phyloP scores from a whole-genome alignment of 2,797 vertebrate species.

The Sciaenops ocellatus region DNA sequence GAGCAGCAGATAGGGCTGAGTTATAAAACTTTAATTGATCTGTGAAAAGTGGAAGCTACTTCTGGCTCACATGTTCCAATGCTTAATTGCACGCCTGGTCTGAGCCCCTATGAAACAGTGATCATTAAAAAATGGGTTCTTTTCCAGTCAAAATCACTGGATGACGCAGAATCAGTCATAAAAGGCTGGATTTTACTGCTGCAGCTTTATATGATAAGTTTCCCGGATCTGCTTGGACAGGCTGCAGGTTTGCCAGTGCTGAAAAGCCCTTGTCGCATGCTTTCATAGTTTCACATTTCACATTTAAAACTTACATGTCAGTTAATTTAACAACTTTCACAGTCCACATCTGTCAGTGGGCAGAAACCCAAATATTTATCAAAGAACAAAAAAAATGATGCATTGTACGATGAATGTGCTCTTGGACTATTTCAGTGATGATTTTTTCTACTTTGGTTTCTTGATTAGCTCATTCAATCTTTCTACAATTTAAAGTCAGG shows the following conservation, averaged over 20 bases:
- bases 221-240: slow-evolving; percentile 77
- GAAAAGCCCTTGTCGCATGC: slow-evolving; percentile 65
- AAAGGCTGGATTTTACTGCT: slow-evolving; percentile 77
- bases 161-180: slow-evolving; percentile 86
- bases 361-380: slow-evolving; percentile 60
- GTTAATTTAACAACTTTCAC: slow-evolving; percentile 67
- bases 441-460: slow-evolving; percentile 21
- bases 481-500: slow-evolving; percentile 17
- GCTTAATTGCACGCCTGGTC: slow-evolving; percentile 82
- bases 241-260: slow-evolving; percentile 73
- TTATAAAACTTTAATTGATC: slow-evolving; percentile 88
- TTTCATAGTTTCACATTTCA: slow-evolving; percentile 74
- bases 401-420: slow-evolving; percentile 31
- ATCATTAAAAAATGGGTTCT: slow-evolving; percentile 84
- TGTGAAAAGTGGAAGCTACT: slow-evolving; percentile 86
- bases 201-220: slow-evolving; percentile 81
- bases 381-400: slow-evolving; percentile 46
- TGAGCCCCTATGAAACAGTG: slow-evolving; percentile 77
- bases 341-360: slow-evolving; percentile 64
- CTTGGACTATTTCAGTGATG: slow-evolving; percentile 9
- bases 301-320: slow-evolving; percentile 71
- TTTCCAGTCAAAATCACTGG: slow-evolving; percentile 79
- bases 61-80: slow-evolving; percentile 80
- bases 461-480: slow-evolving; percentile 41
- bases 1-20: slow-evolving; percentile 81